Percentiles rank a stretch among this genome's conserved stretches.
phyloP scores from a whole-genome alignment of 2,113 vertebrate genomes.

The Hippocampus mohnikei region DNA sequence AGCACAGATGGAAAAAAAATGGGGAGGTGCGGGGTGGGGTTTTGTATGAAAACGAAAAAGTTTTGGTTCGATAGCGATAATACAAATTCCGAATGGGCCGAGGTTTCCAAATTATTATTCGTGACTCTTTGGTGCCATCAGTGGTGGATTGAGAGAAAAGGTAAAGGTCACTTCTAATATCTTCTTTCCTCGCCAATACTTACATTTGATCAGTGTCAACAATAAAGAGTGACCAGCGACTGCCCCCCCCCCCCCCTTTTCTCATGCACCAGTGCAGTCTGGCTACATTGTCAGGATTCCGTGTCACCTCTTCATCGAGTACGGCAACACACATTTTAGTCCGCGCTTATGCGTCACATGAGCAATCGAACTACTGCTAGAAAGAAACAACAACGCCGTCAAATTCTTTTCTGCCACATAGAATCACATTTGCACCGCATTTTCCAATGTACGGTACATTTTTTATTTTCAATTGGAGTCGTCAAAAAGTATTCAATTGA shows the following conservation, averaged over 20 bases:
- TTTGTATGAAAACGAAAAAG: too few relatives aligned
- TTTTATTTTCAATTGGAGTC: neutral
- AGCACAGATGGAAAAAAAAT: too few relatives aligned
- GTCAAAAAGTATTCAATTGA: neutral
- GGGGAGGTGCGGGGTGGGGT: too few relatives aligned
- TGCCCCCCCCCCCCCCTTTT: constrained; percentile 10
- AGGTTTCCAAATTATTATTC: neutral
- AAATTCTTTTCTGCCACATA: neutral
- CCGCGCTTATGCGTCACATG: neutral
- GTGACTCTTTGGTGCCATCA: neutral
- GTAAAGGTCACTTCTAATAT: neutral
- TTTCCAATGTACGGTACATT: too few relatives aligned
- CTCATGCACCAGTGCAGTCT: constrained; percentile 10
- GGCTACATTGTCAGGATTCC: constrained; percentile 30
- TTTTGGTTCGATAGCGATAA: too few relatives aligned
- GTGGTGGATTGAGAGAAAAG: neutral
- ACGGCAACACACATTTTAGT: neutral
- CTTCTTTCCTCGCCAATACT: neutral
- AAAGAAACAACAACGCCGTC: neutral
- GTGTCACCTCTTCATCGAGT: neutral
- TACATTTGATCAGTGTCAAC: neutral
- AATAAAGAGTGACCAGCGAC: neutral
- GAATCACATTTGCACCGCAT: neutral
- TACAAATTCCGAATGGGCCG: neutral
- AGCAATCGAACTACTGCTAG: neutral